A percentile compares a stretch with the other conserved stretches of the same genome.
Evolutionary conservation across 2,797 vertebrate species (phyloP).

Genomic region (Rachycentron canadum): DNA sequence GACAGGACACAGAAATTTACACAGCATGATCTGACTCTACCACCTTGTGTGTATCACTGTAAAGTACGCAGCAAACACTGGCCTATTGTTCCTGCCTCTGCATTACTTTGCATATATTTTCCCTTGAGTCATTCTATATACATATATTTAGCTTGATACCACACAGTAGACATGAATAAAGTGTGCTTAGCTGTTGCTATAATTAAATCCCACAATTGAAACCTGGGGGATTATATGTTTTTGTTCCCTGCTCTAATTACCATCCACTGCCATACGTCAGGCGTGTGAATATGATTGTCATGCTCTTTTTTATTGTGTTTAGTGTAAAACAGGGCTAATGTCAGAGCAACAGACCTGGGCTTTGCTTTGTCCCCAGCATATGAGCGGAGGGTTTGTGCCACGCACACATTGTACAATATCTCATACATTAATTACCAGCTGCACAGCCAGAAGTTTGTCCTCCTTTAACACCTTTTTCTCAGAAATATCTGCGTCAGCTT

Average conservation of each 20-base stretch:
- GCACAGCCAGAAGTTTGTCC: slow-evolving; percentile 47
- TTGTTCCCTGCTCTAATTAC: slow-evolving; percentile 52
- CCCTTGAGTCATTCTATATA: slow-evolving; percentile 62
- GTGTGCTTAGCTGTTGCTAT: slow-evolving; percentile 41
- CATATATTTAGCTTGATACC: slow-evolving; percentile 40
- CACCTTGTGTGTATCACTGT: slow-evolving; percentile 10
- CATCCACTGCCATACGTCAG: slow-evolving; percentile 21
- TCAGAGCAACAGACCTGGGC: slow-evolving; percentile 21
- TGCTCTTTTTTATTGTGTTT: slow-evolving; percentile 28
- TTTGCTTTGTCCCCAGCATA: slow-evolving; percentile 6
- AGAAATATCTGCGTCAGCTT: slow-evolving; percentile 46
- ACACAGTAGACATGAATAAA: slow-evolving; percentile 39
- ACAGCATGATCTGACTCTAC: not conserved
- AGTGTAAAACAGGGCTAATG: slow-evolving; percentile 33
- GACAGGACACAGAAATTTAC: not conserved
- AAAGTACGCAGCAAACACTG: slow-evolving; percentile 26
- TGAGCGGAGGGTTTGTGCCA: slow-evolving; percentile 8
- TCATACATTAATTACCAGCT: slow-evolving; percentile 59
- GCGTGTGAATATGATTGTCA: slow-evolving; percentile 17
- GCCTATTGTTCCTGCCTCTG: slow-evolving; percentile 48
- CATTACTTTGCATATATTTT: slow-evolving; percentile 64
- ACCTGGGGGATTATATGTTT: slow-evolving; percentile 63
- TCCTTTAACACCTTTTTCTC: slow-evolving; percentile 45
- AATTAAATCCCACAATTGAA: slow-evolving; percentile 72
- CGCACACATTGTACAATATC: slow-evolving; percentile 18